These are phyloP conservation scores for Danio choprae DNA, from an alignment of 2,797 vertebrate genomes.

Conservation along the genomic window DNA sequence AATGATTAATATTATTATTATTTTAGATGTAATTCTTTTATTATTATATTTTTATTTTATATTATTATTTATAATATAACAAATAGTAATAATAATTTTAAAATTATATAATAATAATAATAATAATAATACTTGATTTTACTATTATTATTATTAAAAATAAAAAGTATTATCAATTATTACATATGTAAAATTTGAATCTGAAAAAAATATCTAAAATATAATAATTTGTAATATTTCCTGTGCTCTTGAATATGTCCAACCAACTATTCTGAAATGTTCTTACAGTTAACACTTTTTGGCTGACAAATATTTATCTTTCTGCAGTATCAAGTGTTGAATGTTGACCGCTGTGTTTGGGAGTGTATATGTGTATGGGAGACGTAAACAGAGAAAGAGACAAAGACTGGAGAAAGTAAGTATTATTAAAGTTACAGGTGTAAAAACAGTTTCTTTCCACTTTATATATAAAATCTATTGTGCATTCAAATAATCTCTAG, in stretches of 20 bases:
- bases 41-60: too few relatives aligned
- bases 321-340: neutral
- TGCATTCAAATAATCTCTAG: neutral
- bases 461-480: neutral
- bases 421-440: conserved; percentile 17
- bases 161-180: neutral
- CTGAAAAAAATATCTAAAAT: neutral
- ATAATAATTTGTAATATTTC: neutral
- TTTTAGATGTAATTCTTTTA: too few relatives aligned
- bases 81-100: too few relatives aligned
- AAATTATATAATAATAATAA: too few relatives aligned
- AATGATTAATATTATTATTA: too few relatives aligned
- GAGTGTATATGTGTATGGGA: conserved; percentile 9
- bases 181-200: too few relatives aligned
- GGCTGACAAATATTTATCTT: neutral
- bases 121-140: neutral
- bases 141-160: neutral
- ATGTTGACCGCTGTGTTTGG: neutral
- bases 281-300: neutral
- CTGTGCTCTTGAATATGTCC: neutral
- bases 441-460: neutral
- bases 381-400: conserved; percentile 20
- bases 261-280: neutral
- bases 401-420: neutral
- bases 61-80: too few relatives aligned